Base-by-base conservation (phyloP, 2,113 vertebrate species). In the Xenopus tropicalis region DNA sequence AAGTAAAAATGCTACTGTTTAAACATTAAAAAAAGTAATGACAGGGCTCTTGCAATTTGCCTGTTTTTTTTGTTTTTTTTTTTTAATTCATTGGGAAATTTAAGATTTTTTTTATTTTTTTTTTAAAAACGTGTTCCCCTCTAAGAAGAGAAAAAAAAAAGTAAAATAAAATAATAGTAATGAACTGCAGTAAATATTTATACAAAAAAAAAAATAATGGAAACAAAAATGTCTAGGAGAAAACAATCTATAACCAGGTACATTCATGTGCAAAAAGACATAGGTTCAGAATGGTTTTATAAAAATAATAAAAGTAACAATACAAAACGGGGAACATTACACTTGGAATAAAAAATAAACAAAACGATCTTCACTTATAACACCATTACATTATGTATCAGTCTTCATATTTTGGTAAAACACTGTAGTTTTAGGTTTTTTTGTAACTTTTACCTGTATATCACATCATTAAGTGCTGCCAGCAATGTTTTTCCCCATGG, bases 1-100 rank as follows among this genome's bases (percentile, higher is more conserved):
- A 79, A 89, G 85, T 88, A 90, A 89, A 90, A 93, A 90, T 83
- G 83, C 80, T 86, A 72, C 78, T 84, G 74, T 46, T 82, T 81
- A 88, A 69, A 75, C 73, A 69, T 67, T 78, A 70, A 79, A 76
- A 83, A 84, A 80, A 62, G 37, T 80, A 68, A 72, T 14, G 77
- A 74, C 59, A 71, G 84, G 66, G 74, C 78, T 44, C 29, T 62
- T 62, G 64, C 42, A 68, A 74, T 61, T 13, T 54, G 43, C 48
- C 25, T 25, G 19, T 29, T 22, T 59, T 72, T 72, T 42, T 3
- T 22, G 46, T 72, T 72, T 42, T 3, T 19, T 8, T 46, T 63
- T 54, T 22, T 24, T 19, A 66, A 48, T 71, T 37, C 11, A 4
- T 24, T 11, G 66, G 11, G 70, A 66, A 83, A 77, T 13, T 1